Evolutionary conservation across 2,888 invertebrate genomes (phyloP), one percentile per base, ranked within the genome.

Genomic region (Dolichomitus sp.): DNA sequence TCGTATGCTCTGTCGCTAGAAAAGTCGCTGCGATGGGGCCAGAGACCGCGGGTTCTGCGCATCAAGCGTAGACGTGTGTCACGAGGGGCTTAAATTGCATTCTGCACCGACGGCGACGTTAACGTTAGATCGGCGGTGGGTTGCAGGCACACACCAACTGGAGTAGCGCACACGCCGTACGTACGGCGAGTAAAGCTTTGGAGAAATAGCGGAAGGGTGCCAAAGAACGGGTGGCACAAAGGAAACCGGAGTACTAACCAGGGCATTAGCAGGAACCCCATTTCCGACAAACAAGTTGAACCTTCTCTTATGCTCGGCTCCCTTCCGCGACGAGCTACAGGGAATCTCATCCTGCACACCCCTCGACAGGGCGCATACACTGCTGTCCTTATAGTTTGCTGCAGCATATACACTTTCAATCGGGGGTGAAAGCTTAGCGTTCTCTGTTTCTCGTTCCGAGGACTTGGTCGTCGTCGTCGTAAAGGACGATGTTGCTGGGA

Each of bases 261-360:
- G 91, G 92, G 91, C 92, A 92, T 92, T 92, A 92, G 90, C 90
- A 89, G 91, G 88, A 89, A 88, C 89, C 90, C 88, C 88, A 88
- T 89, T 90, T 90, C 90, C 90, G 90, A 91, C 90, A 89, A 91
- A 91, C 91, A 90, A 91, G 89, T 89, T 88, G 88, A 88, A 89
- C 88, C 90, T 89, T 88, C 89, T 84, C 77, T 83, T 80, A 81
- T 80, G 77, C 79, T 63, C 74, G 80, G 77, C 52, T 75, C 68
- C 76, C 54, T 50, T 81, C 75, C 57, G 40, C 33, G 42, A 59
- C 57, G 52, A 76, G 59, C 77, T 76, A 37, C 65, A 19, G 72
- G 76, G 76, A 68, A 75, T 77, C 68, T 27, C 78, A 76, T 61
- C 79, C 66, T 66, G 45, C 45, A 48, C 63, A 57, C 61, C 80